Conservation (phyloP, 1,140 invertebrate species). For the Microplitis mediator region DNA sequence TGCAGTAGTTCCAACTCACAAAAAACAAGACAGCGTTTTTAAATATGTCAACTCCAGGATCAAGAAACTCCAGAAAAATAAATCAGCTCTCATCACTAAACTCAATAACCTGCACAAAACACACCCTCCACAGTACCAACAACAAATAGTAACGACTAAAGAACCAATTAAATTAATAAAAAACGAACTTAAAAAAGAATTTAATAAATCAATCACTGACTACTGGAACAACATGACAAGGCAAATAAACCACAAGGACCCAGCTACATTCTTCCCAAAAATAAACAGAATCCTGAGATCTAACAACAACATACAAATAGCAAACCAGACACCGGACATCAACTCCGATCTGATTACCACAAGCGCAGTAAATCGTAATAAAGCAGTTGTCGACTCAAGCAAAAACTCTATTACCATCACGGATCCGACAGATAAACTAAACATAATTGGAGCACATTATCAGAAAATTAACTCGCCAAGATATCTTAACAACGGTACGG, state of each 20-base stretch:
- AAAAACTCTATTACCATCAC: too few relatives aligned
- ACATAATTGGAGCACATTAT: too few relatives aligned
- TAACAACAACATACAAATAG: neutral
- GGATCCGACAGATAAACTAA: too few relatives aligned
- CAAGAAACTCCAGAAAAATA: neutral
- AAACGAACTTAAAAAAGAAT: neutral
- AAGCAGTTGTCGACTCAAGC: too few relatives aligned
- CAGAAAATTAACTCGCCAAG: too few relatives aligned
- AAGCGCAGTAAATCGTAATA: neutral
- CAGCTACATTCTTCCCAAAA: conserved; percentile 2
- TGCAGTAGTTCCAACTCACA: neutral
- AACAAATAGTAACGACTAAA: neutral
- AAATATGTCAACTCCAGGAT: conserved; percentile 8
- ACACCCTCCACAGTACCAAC: too few relatives aligned
- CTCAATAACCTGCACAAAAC: neutral
- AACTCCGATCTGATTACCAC: neutral
- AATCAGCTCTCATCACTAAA: neutral
- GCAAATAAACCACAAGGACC: conserved; percentile 8
- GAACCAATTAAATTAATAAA: neutral
- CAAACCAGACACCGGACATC: neutral
- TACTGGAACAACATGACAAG: neutral
- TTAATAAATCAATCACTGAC: neutral
- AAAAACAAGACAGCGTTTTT: neutral
- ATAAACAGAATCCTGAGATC: conserved; percentile 6
- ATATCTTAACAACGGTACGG: too few relatives aligned